Base-by-base conservation (phyloP, 1,140 invertebrate genomes). In the Neodiprion lecontei region DNA sequence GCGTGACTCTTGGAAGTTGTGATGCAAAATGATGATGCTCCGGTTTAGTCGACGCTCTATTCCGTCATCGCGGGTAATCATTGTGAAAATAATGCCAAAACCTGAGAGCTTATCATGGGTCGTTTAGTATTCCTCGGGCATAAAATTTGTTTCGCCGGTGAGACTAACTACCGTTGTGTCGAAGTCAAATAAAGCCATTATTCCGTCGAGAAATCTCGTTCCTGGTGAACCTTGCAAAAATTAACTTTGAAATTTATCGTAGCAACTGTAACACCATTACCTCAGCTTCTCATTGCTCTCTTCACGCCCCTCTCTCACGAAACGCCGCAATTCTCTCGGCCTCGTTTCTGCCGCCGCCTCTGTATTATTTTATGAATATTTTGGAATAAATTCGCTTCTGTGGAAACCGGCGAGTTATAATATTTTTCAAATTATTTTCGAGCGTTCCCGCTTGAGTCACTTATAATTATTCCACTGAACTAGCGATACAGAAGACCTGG, bases 321-420 rank as follows among this genome's bases (percentile, higher is more conserved):
- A 61, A 61, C 3, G 53, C 53, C 53, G 4, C n/a, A 17, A 40
- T 40, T 40, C 28, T 40, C 28, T 40, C 28, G 5, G 28, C 28
- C 5, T 40, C 28, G 5, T 40, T 40, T 40, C 53, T 3, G 28
- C 53, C 11, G 53, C 11, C 4, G 53, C 28, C 28, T 61, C 53
- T 61, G 53, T 61, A 61, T 61, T 61, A 61, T 61, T 61, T 61
- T 61, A 61, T 61, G 53, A 61, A 61, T 61, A 61, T 61, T 61
- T 61, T 17, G 53, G 4, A 61, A 61, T 61, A 61, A 61, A 61
- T 61, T 61, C n/a, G 5, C 53, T 61, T 61, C 53, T 14, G 11
- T 12, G 53, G n/a, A 61, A 61, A 14, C 9, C 53, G 3, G 28
- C 5, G 53, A 61, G 53, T 9, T 14, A 61, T 17, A 61, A 61